A percentile compares a stretch with the other conserved stretches of the same genome.
Evolutionary conservation across 2,888 invertebrate species (phyloP).

Genomic region (Drosophila ezoana): DNA sequence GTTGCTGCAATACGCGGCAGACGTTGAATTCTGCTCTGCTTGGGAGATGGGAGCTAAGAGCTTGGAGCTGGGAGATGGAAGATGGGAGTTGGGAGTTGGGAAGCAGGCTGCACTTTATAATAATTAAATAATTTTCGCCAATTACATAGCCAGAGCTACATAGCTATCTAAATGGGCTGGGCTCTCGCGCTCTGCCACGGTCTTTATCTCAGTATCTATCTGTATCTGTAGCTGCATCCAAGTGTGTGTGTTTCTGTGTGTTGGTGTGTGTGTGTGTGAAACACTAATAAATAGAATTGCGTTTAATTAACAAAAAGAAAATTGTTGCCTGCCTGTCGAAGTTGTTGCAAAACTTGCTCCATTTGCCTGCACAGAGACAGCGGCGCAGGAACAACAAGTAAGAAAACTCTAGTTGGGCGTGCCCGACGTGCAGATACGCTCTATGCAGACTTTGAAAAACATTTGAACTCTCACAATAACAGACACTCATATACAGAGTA

Average conservation of each 20-base stretch:
- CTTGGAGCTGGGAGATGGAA: no score
- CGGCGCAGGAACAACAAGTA: neutral
- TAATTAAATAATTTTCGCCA: conserved; percentile 78
- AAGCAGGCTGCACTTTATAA: conserved; percentile 68
- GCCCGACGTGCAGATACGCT: no score
- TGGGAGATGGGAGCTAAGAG: no score
- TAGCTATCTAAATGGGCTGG: conserved; percentile 46
- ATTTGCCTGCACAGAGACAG: conserved; percentile 35
- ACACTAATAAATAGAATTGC: conserved; percentile 74
- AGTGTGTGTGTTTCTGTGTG: neutral
- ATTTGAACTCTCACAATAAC: no score
- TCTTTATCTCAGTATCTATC: conserved; percentile 25
- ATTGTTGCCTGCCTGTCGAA: conserved; percentile 60
- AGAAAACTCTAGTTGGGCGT: no score
- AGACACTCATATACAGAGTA: no score
- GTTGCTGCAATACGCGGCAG: conserved; percentile 21
- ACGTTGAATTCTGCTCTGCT: no score
- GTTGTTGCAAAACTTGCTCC: conserved; percentile 63
- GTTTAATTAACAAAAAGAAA: conserved; percentile 75
- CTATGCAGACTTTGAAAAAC: no score
- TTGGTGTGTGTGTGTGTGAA: conserved; percentile 22
- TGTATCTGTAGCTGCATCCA: neutral
- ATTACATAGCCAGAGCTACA: conserved; percentile 61
- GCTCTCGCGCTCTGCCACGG: conserved; percentile 27
- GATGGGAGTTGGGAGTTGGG: no score